phyloP scores from a whole-genome alignment of 2,888 invertebrate species.

The Rhagophthalmus giganteus region DNA sequence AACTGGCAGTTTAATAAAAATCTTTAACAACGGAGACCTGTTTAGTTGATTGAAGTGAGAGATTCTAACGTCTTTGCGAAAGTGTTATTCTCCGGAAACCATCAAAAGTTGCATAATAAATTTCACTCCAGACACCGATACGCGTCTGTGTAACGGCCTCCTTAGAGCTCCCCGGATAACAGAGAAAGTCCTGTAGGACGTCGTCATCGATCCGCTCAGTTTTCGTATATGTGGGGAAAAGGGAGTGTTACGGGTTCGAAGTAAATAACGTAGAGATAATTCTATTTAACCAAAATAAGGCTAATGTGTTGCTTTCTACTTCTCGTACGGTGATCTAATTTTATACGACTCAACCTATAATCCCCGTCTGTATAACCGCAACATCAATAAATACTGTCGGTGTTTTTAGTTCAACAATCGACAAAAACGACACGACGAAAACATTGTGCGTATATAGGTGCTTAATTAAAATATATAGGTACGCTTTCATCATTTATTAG shows the following conservation, averaged over 20 bases:
- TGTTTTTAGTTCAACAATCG: too few species aligned
- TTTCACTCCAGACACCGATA: slow-evolving; percentile 30
- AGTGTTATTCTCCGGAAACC: slow-evolving; percentile 27
- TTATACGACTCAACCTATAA: too few species aligned
- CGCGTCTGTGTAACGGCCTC: slow-evolving; percentile 30
- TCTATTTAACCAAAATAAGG: too few species aligned
- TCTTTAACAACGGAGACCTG: slow-evolving; percentile 14
- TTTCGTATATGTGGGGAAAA: slow-evolving; percentile 10
- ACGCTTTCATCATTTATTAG: too few species aligned
- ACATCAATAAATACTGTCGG: too few species aligned
- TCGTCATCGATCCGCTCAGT: slow-evolving; percentile 27
- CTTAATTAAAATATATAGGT: too few species aligned
- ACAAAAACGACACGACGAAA: too few species aligned
- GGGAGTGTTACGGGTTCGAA: slow-evolving; percentile 11
- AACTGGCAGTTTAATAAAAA: slow-evolving; percentile 8
- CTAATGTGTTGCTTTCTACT: too few species aligned
- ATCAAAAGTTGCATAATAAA: slow-evolving; percentile 31
- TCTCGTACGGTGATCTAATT: too few species aligned
- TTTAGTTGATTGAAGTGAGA: slow-evolving; percentile 17
- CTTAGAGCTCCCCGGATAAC: slow-evolving; percentile 29
- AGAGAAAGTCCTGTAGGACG: slow-evolving; percentile 31
- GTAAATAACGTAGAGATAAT: slow-evolving; percentile 15
- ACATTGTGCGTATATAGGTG: too few species aligned
- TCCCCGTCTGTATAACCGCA: too few species aligned
- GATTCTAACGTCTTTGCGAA: slow-evolving; percentile 22